Evolutionary conservation across 2,113 vertebrate species (phyloP).

Genomic region (Pluvialis apricaria): DNA sequence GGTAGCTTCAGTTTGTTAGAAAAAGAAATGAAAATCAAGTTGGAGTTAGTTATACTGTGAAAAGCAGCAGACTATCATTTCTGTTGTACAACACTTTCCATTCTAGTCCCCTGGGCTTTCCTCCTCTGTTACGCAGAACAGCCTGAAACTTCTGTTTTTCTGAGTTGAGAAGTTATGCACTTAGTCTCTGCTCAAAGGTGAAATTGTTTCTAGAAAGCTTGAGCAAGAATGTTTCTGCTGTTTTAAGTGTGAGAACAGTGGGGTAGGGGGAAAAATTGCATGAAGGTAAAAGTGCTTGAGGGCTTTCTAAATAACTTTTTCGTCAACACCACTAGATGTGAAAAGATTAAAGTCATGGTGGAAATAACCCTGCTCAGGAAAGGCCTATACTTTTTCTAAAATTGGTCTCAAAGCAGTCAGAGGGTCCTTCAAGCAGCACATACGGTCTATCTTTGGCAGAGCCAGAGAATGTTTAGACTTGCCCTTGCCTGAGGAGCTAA

Average conservation of each 20-base stretch:
- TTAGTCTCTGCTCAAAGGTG: conserved; percentile 41
- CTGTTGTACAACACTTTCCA: conserved; percentile 29
- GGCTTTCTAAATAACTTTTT: conserved; percentile 1
- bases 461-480: neutral
- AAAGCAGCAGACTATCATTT: neutral
- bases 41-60: neutral
- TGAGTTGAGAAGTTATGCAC: neutral
- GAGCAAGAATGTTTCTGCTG: conserved; percentile 41
- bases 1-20: neutral
- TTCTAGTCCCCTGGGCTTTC: neutral
- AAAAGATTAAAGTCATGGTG: neutral
- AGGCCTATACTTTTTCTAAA: neutral
- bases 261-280: neutral
- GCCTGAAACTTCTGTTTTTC: conserved; percentile 28
- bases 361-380: neutral
- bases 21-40: neutral
- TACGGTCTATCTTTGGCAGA: neutral
- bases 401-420: neutral
- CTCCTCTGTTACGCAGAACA: neutral
- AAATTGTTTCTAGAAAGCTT: conserved; percentile 50
- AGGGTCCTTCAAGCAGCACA: neutral
- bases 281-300: neutral
- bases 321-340: neutral
- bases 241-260: neutral
- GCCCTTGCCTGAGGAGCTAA: neutral